Conservation (phyloP, 2,113 vertebrate genomes). For the Jacana jacana region DNA sequence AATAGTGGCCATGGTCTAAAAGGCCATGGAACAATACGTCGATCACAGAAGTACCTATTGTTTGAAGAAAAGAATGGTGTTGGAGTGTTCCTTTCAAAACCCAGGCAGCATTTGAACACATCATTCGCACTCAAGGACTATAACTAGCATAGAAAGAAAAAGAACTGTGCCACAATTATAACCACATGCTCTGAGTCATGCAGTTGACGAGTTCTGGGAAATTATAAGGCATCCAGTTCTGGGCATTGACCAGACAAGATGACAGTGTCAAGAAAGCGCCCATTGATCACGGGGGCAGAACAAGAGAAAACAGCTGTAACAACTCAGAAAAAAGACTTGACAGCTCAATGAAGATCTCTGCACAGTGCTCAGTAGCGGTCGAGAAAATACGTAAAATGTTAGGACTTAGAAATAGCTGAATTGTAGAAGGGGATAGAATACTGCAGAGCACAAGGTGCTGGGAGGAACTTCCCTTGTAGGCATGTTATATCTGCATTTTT, state of each 20-base stretch:
- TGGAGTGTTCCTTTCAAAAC: conserved; percentile 62
- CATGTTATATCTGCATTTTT: background rate
- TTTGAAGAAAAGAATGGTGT: conserved; percentile 58
- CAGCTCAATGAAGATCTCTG: conserved; percentile 58
- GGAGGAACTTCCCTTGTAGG: background rate
- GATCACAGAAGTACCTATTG: conserved; percentile 49
- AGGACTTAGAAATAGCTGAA: background rate
- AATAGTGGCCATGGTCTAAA: conserved; percentile 36
- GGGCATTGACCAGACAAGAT: conserved; percentile 65
- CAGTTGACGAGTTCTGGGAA: conserved; percentile 49
- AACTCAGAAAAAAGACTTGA: conserved; percentile 46
- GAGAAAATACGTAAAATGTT: conserved; percentile 29
- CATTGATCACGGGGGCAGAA: conserved; percentile 61
- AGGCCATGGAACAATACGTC: background rate
- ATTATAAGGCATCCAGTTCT: conserved; percentile 62
- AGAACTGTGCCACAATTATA: conserved; percentile 54
- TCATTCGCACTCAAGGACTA: conserved; percentile 36
- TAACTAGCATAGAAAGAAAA: conserved; percentile 56
- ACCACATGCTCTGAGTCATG: conserved; percentile 63
- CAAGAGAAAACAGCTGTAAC: conserved; percentile 68
- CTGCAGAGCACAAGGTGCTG: background rate
- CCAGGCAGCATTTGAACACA: conserved; percentile 58
- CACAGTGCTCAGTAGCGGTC: background rate
- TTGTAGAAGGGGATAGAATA: background rate
- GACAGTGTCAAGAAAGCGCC: conserved; percentile 57